Base-by-base conservation (phyloP, 2,888 invertebrate species). In the Hydroisotoma schaefferi region DNA sequence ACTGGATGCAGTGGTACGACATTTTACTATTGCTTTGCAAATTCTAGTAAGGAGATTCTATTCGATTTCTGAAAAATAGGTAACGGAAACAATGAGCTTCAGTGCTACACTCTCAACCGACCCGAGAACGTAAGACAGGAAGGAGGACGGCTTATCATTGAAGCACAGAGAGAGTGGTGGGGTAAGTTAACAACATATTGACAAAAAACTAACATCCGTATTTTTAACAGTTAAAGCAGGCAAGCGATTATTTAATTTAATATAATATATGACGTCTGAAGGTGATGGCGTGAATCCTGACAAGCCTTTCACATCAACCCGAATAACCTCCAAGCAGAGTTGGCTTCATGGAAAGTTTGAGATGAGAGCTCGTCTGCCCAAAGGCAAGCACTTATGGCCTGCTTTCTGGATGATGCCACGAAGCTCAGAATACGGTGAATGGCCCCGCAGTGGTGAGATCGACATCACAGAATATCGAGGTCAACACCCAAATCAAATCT, bases 51-150 rank as follows among this genome's bases (percentile, higher is more conserved):
- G n/a, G n/a, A n/a, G 40, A 40, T 40, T 40, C 20, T 5, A 40
- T 46, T 46, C 15, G 3, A 46, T 22, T 23, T 23, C 44, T 12
- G 15, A 33, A 15, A 12, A 33, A 33, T 33, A 67, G 71, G 68
- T n/a, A 46, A 51, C 20, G 66, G 68, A 8, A 71, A 71, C 47
- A 59, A 68, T 25, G 71, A 71, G 38, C 59, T 71, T 18, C 71
- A 71, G 47, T 71, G 71, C 55, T 71, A 71, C 61, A 69, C 68
- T 10, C 51, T 59, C 15, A 65, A 69, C 51, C 48, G 68, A 52
- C 1, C 12, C 0, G 71, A 68, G 55, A 71, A 71, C 46, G 55
- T 20, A 5, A 55, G 65, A 6, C 67, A 68, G 40, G 64, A 69
- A 58, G 64, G 67, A 55, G 67, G 71, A 10, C 22, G 48, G 33